A percentile compares a stretch with the other conserved stretches of the same genome.
These are phyloP conservation scores for Canis aureus DNA, from an alignment of 2,113 vertebrate genomes.

Conservation along the genomic window DNA sequence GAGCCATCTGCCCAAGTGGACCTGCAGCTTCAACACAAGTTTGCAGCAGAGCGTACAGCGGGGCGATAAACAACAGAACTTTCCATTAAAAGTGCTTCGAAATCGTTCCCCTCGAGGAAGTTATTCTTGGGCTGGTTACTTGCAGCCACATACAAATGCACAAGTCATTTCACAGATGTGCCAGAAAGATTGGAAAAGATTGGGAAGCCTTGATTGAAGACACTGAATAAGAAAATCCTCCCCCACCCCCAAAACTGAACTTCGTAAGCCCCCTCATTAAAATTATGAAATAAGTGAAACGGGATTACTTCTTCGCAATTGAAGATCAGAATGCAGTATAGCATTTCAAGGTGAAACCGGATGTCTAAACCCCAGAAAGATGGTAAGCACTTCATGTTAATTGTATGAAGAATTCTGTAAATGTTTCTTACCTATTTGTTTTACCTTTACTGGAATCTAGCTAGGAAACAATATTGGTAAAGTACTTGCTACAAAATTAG, in stretches of 20 bases:
- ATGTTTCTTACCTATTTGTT: conserved; percentile 37
- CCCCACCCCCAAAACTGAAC: background rate
- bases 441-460: conserved; percentile 32
- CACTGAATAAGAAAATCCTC: conserved; percentile 4
- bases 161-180: background rate
- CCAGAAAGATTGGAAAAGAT: background rate
- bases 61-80: background rate
- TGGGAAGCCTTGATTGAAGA: background rate
- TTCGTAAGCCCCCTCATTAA: background rate
- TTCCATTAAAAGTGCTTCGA: background rate
- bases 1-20: background rate
- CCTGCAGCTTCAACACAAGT: background rate
- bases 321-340: background rate
- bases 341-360: conserved; percentile 26
- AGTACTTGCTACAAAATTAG: conserved; percentile 22
- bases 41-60: background rate
- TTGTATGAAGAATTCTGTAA: conserved; percentile 51
- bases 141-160: background rate
- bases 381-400: background rate
- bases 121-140: background rate
- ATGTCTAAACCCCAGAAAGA: conserved; percentile 52
- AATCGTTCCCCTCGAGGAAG: background rate
- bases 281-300: conserved; percentile 28
- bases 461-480: conserved; percentile 56
- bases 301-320: background rate